Percentiles rank a stretch among this genome's conserved stretches.
Evolutionary conservation across 2,797 vertebrate species (phyloP).

Genomic region (Molothrus ater): DNA sequence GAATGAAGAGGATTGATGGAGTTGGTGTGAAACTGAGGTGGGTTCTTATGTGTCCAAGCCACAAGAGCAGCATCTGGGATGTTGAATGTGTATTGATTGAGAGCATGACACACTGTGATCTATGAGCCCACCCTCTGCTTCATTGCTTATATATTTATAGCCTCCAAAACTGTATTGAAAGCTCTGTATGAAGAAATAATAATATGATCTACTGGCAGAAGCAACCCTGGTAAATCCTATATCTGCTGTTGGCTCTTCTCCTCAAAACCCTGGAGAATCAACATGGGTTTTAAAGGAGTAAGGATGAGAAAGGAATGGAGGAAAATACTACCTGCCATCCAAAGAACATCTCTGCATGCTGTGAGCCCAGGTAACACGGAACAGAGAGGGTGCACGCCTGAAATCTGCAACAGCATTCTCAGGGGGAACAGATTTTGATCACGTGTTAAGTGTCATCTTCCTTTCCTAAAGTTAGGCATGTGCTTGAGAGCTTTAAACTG

Average conservation of each 20-base stretch:
- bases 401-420: not conserved
- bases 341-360: not conserved
- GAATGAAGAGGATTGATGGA: not conserved
- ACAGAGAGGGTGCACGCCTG: not conserved
- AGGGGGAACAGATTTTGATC: not conserved
- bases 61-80: not conserved
- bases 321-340: not conserved
- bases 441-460: not conserved
- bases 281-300: not conserved
- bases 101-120: not conserved
- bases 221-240: not conserved
- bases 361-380: not conserved
- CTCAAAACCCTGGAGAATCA: not conserved
- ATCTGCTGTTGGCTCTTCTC: not conserved
- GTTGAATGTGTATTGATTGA: rapidly evolving
- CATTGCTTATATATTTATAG: not conserved
- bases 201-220: not conserved
- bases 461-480: not conserved
- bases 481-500: not conserved
- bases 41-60: not conserved
- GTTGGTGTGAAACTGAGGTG: not conserved
- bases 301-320: not conserved
- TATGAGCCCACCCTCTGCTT: not conserved
- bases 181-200: not conserved
- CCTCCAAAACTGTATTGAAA: not conserved